Evolutionary conservation across 53 echinoderm and acorn worm species (phyloP).

Genomic region (Apostichopus leukothele): DNA sequence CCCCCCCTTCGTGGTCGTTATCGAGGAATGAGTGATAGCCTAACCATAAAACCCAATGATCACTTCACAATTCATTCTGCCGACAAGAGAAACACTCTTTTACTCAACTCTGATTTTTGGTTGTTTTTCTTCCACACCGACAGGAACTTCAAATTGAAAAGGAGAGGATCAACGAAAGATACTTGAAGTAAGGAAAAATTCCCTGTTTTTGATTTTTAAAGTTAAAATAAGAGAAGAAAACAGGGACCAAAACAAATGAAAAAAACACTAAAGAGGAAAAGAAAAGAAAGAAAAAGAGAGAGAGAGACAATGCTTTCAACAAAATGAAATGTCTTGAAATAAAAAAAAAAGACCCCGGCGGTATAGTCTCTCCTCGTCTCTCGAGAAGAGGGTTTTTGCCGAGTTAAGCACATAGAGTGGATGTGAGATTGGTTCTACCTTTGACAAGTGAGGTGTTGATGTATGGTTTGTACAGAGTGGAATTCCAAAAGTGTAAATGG

Average conservation of each 20-base stretch:
- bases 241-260: no score
- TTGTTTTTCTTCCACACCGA: constrained; percentile 2
- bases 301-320: not conserved
- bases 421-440: not conserved
- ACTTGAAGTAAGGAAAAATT: constrained; percentile 57
- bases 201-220: not conserved
- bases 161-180: constrained; percentile 71
- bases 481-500: constrained; percentile 11
- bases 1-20: not conserved
- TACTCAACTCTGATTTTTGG: not conserved
- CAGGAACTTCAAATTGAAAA: constrained; percentile 70
- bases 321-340: not conserved
- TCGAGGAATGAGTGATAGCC: not conserved
- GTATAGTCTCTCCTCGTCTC: not conserved
- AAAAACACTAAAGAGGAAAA: no score
- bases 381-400: not conserved
- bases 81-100: constrained; percentile 2
- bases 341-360: not conserved
- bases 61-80: constrained; percentile 42
- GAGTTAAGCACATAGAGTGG: not conserved
- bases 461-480: constrained; percentile 12
- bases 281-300: not conserved
- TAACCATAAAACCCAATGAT: constrained; percentile 25
- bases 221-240: no score
- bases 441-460: constrained; percentile 11